Evolutionary conservation across 2,888 invertebrate species (phyloP), one percentile per base, ranked within the genome.

Genomic region (Drosophila koepferae): DNA sequence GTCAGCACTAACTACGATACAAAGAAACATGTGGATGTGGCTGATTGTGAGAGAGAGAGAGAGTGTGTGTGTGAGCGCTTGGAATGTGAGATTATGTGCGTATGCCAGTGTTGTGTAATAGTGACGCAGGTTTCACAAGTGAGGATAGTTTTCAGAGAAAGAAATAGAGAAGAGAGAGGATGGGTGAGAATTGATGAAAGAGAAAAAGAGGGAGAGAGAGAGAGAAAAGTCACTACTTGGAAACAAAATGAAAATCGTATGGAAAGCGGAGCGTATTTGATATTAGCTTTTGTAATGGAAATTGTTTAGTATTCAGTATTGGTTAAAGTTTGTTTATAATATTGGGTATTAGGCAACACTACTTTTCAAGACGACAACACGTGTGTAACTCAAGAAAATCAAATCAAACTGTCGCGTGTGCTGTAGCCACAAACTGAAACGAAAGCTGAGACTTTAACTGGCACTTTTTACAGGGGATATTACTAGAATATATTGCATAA

Each of bases 1-100:
- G 76, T 85, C 81, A 90, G 89, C 86, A 90, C 91, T 89, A 89
- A 90, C 91, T 91, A 89, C 91, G 56, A 86, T 80, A 88, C 80
- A 87, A 82, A 88, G 86, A 90, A 91, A 90, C 81, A 80, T 82
- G 77, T 88, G 78, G 68, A 46, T 72, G 68, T 77, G 63, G 66
- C 48, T 78, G 69, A 68, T 54, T 34, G 55, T 23, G 46, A 23
- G 60, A 28, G 49, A 20, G 48, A 23, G 54, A 31, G 20, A 20
- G 60, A 23, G 49, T 28, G 48, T 36, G 53, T 48, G 58, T 74
- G 69, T 64, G 49, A 38, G 60, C 60, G 58, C 48, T 38, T 58
- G 67, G 23, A 46, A 20, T 34, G 49, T 46, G 59, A 36, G 48
- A 31, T 16, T 41, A 53, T 70, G 82, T 71, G 74, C 43, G 62